Evolutionary conservation across 92 coral and sea anemone species (phyloP).

Genomic region (Bergia sp.): DNA sequence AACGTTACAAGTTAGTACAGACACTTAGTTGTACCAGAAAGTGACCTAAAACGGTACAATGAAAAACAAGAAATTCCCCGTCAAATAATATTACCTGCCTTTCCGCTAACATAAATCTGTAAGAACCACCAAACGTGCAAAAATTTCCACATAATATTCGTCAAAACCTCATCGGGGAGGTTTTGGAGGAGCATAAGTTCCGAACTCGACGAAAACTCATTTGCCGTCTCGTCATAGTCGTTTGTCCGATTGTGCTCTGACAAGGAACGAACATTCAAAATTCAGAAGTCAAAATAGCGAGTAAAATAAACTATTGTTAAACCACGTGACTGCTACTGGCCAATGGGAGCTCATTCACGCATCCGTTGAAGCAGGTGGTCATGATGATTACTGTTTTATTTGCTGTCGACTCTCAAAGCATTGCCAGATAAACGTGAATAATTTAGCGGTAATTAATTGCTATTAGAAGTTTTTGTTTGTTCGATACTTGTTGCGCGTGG

Average conservation of each 20-base stretch:
- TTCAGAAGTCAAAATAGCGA: conserved; percentile 79
- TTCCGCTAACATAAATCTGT: conserved; percentile 69
- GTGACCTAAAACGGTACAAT: conserved; percentile 48
- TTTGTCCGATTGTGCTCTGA: conserved; percentile 60
- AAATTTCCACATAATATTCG: conserved; percentile 78
- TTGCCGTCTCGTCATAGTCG: conserved; percentile 75
- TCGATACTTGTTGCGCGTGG: conserved; percentile 87
- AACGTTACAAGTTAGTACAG: conserved; percentile 26
- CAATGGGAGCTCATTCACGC: conserved; percentile 61
- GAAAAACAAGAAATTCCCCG: conserved; percentile 74
- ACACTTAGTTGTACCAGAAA: conserved; percentile 20
- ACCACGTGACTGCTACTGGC: conserved; percentile 73
- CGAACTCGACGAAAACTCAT: conserved; percentile 55
- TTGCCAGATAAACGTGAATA: conserved; percentile 74
- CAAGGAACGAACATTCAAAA: conserved; percentile 88
- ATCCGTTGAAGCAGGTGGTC: conserved; percentile 77
- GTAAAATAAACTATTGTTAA: conserved; percentile 61
- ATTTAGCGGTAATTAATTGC: conserved; percentile 83
- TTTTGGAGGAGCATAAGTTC: conserved; percentile 48
- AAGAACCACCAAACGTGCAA: conserved; percentile 76
- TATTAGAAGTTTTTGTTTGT: conserved; percentile 80
- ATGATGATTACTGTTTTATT: conserved; percentile 60
- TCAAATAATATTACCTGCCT: conserved; percentile 73
- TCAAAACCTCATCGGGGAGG: conserved; percentile 67
- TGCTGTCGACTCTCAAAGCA: conserved; percentile 64